Percentiles rank a stretch among this genome's conserved stretches.
phyloP scores from a whole-genome alignment of 2,797 vertebrate species.

The Antrozous pallidus region DNA sequence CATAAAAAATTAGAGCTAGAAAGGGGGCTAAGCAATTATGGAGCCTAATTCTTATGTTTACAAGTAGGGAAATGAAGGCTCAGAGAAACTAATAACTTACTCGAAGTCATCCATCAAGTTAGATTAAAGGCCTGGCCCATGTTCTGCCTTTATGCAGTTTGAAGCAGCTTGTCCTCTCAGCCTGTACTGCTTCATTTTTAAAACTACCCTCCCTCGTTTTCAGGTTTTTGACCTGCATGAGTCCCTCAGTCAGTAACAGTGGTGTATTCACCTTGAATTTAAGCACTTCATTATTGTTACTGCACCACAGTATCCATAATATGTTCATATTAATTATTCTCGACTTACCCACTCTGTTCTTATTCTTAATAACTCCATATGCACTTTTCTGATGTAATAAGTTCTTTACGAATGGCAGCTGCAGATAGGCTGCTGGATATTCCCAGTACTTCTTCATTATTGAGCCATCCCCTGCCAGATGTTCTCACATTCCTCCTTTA shows the following conservation, averaged over 20 bases:
- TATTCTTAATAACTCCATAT: constrained; percentile 66
- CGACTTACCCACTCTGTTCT: constrained; percentile 36
- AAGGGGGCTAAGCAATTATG: neutral
- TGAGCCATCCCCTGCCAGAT: constrained; percentile 61
- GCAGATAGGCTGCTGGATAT: constrained; percentile 54
- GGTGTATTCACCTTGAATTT: constrained; percentile 48
- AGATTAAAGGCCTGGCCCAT: neutral
- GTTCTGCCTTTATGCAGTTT: neutral
- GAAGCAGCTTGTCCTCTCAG: neutral
- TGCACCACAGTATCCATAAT: constrained; percentile 21
- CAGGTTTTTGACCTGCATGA: neutral
- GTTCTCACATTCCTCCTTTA: constrained; percentile 58
- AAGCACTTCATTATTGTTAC: constrained; percentile 52
- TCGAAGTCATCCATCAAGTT: neutral
- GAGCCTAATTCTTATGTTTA: neutral
- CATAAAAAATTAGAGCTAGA: neutral
- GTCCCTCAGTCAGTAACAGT: neutral
- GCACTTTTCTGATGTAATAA: constrained; percentile 47
- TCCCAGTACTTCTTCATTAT: constrained; percentile 66
- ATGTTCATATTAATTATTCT: constrained; percentile 66
- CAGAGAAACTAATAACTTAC: neutral
- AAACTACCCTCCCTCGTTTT: neutral
- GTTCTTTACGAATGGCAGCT: constrained; percentile 58
- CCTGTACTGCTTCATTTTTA: neutral
- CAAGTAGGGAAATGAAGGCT: neutral